Percentiles rank a stretch among this genome's conserved stretches.
phyloP scores from a whole-genome alignment of 1,140 invertebrate genomes.

The Galleria mellonella region DNA sequence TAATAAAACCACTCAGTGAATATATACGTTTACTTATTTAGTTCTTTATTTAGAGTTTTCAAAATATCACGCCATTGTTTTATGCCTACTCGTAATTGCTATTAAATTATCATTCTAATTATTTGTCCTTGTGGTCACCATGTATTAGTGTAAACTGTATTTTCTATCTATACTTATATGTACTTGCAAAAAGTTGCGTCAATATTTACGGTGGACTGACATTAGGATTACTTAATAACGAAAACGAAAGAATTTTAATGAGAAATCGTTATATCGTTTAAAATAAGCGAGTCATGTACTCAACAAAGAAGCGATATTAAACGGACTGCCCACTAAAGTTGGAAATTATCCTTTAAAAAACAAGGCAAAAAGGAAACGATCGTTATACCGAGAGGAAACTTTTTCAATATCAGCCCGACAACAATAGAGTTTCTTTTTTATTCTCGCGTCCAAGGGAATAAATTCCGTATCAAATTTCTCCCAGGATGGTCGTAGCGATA shows the following conservation, averaged over 20 bases:
- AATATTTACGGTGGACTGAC: too few species aligned
- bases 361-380: slow-evolving; percentile 33
- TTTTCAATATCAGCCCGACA: slow-evolving; percentile 55
- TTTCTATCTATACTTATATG: slow-evolving; percentile 35
- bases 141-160: too few species aligned
- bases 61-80: too few species aligned
- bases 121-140: too few species aligned
- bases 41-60: too few species aligned
- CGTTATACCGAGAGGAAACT: slow-evolving; percentile 37
- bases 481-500: slow-evolving; percentile 18
- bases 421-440: slow-evolving; percentile 51
- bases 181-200: slow-evolving; percentile 26
- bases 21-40: too few species aligned
- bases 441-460: slow-evolving; percentile 15
- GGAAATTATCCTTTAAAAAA: slow-evolving; percentile 39
- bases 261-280: slow-evolving; percentile 16
- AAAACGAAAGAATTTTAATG: slow-evolving; percentile 23
- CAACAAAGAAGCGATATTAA: slow-evolving; percentile 31
- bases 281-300: slow-evolving; percentile 34
- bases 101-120: too few species aligned
- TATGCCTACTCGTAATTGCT: too few species aligned
- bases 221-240: slow-evolving; percentile 12
- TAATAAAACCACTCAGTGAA: too few species aligned
- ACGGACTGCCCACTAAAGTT: slow-evolving; percentile 34
- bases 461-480: slow-evolving; percentile 35